These are phyloP conservation scores for Marmota flaviventris DNA, from an alignment of 2,113 vertebrate species.

Conservation along the genomic window DNA sequence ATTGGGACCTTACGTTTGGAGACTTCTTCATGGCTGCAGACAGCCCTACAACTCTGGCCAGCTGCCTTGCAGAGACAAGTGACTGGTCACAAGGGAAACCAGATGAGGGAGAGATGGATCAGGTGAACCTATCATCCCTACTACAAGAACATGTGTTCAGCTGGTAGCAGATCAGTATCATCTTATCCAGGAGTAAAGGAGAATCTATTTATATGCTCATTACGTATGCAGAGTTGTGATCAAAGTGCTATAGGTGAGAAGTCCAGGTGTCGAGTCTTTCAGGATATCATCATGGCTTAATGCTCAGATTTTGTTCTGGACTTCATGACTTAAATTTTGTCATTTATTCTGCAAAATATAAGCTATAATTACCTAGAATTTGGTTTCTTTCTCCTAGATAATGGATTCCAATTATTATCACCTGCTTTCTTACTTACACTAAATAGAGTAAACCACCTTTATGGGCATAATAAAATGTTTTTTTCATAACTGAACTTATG, in stretches of 20 bases:
- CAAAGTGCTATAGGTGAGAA: slow-evolving; percentile 34
- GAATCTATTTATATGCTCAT: slow-evolving; percentile 46
- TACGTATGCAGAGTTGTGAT: slow-evolving; percentile 30
- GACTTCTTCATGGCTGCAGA: slow-evolving; percentile 5
- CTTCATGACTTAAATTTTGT: not conserved
- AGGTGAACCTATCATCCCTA: slow-evolving; percentile 46
- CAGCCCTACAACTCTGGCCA: not conserved
- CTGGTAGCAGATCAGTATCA: slow-evolving; percentile 8
- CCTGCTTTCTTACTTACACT: slow-evolving; percentile 19
- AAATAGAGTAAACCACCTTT: not conserved
- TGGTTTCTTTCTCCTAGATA: slow-evolving; percentile 1
- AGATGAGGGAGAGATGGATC: slow-evolving; percentile 50
- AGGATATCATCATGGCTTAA: not conserved
- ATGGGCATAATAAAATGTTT: not conserved
- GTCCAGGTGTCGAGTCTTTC: not conserved
- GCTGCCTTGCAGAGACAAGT: slow-evolving; percentile 44
- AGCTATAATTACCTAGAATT: not conserved
- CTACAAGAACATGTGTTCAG: slow-evolving; percentile 59
- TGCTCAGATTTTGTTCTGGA: slow-evolving; percentile 25
- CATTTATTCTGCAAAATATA: not conserved
- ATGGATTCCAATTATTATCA: not conserved
- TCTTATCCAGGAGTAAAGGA: slow-evolving; percentile 46
- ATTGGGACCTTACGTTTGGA: not conserved
- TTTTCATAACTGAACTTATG: slow-evolving; percentile 7
- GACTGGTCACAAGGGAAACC: slow-evolving; percentile 29